Base-by-base conservation (phyloP, 2,888 invertebrate species). In the Panzeria rudis region DNA sequence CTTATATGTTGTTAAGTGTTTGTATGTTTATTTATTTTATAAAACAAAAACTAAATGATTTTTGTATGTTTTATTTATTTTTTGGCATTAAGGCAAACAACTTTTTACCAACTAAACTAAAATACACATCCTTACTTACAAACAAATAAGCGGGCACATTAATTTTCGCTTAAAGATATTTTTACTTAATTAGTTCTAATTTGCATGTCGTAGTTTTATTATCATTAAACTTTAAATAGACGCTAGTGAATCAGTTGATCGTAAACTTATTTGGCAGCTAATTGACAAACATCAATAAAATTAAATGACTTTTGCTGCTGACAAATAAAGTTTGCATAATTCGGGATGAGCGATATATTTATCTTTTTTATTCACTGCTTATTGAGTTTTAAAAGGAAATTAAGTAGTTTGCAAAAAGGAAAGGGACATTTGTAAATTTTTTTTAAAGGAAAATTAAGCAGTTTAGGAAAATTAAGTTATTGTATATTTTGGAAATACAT, bases 171-270 rank as follows among this genome's bases (percentile, higher is more conserved):
- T 81, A 15, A 54, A 75, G 81, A 62, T 50, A 64, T 82, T 82
- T 82, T 73, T 20, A 69, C 62, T 62, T 82, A 82, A 76, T 82
- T 76, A 62, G 69, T 76, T 76, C 44, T 76, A 82, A 82, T 76
- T 64, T 76, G 62, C 38, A 61, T 61, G 61, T 69, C 41, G 68
- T 81, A 61, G 61, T 78, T 62, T 44, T 64, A 29, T 54, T n/a
- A 5, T 17, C 29, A 25, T 66, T 50, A 73, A 80, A 66, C 66
- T 56, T 56, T 66, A 80, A 72, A 41, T 38, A 59, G 13, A 32
- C 54, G 38, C 35, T 15, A 41, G 25, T 35, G 29, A 78, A 59
- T 25, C 62, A 71, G 35, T 15, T 52, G 44, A 32, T 64, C 38
- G 7, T 35, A 15, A 41, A 64, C 15, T 69, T 54, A 62, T 52